These are phyloP conservation scores for Anthopleura xanthogrammica DNA, from an alignment of 92 coral and sea anemone genomes.

Conservation along the genomic window DNA sequence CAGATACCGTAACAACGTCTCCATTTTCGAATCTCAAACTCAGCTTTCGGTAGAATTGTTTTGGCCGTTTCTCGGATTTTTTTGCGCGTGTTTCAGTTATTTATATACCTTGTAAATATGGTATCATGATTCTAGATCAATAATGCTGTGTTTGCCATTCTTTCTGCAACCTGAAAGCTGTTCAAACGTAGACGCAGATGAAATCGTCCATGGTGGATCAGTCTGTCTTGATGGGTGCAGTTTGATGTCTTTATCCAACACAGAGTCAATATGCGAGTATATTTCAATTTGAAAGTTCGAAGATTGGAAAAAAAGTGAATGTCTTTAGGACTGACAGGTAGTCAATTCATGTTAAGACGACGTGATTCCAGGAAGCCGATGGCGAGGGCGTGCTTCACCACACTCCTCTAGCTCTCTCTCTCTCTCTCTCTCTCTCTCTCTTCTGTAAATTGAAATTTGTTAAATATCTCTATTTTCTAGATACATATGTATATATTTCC, in stretches of 20 bases:
- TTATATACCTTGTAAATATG: constrained; percentile 3
- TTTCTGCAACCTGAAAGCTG: constrained; percentile 18
- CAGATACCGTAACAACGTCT: not conserved
- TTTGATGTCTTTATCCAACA: too few relatives aligned
- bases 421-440: too few relatives aligned
- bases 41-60: not conserved
- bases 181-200: not conserved
- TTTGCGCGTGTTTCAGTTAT: not conserved
- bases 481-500: too few relatives aligned
- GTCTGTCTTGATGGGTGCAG: not conserved
- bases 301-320: too few relatives aligned
- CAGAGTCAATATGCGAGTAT: not conserved
- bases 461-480: too few relatives aligned
- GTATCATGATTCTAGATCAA: not conserved
- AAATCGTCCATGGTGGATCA: not conserved
- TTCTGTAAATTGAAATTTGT: too few relatives aligned
- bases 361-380: too few relatives aligned
- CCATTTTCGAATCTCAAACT: not conserved
- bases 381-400: too few relatives aligned
- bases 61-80: not conserved
- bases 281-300: too few relatives aligned
- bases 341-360: too few relatives aligned
- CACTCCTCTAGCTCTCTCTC: too few relatives aligned
- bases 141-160: not conserved
- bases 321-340: too few relatives aligned